Conservation (phyloP, 1,140 invertebrate genomes). For the Procambarus virginalis region DNA sequence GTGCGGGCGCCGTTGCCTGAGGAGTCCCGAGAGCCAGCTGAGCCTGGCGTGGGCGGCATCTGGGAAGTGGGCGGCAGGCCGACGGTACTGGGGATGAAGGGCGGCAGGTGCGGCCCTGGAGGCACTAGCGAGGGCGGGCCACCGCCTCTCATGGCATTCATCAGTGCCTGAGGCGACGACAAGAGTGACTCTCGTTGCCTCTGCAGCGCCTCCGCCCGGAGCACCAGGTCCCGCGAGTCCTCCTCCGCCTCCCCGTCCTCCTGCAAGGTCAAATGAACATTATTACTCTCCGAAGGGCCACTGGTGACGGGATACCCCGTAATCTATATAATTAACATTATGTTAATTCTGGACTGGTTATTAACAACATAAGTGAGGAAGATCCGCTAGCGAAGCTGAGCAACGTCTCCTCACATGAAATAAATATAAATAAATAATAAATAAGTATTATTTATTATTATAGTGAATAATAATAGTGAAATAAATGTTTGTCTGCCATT, state of each 20-base stretch:
- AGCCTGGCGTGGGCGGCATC: conserved; percentile 69
- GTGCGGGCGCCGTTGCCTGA: conserved; percentile 69
- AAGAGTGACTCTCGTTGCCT: conserved; percentile 80
- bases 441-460: no score
- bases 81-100: conserved; percentile 67
- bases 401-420: no score
- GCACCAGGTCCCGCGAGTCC: conserved; percentile 65
- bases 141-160: conserved; percentile 64
- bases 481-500: no score
- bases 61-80: conserved; percentile 70
- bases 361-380: no score
- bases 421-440: no score
- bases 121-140: conserved; percentile 62
- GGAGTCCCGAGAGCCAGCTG: conserved; percentile 69
- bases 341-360: background rate
- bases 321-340: background rate
- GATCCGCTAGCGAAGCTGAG: no score
- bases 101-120: conserved; percentile 68
- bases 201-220: conserved; percentile 81
- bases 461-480: no score
- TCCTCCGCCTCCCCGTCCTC: conserved; percentile 77
- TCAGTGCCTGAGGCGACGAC: conserved; percentile 75
- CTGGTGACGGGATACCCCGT: no score
- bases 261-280: conserved; percentile 73
- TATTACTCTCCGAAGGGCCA: background rate